Base-by-base conservation (phyloP, 2,888 invertebrate species). In the Ptycholaimellus sp. region DNA sequence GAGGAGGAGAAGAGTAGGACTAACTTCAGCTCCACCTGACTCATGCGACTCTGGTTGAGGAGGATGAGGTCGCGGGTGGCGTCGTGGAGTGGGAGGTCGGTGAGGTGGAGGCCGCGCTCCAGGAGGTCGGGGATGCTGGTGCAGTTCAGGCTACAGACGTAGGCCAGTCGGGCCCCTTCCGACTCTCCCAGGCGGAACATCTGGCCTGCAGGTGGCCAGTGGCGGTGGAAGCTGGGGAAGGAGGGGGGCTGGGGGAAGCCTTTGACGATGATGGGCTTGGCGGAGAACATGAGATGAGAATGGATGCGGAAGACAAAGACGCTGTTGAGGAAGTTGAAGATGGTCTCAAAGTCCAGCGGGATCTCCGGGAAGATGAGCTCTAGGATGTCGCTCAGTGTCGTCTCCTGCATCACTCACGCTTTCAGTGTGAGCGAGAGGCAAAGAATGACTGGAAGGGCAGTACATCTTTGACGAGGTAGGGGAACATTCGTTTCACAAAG, bases 21-120 rank as follows among this genome's bases (percentile, higher is more conserved):
- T 36, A 22, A 53, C 54, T 56, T 55, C 31, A 54, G 37, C 33
- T 54, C 55, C 6, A 53, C 49, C 38, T 54, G 53, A 35, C 49
- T 48, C 51, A 56, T 52, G 34, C 56, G 39, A 21, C 45, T 45
- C 38, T 56, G 56, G 35, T 56, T 55, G 25, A 55, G 44, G 52
- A 55, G 54, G 41, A 55, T 51, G 33, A 55, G 42, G 43, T 55
- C 55, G 16, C 55, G 43, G 13, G 56, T 56, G 14, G 48, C 51
- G 40, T 55, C 55, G 40, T 55, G 53, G 17, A 49, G 42, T 44
- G 51, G 50, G 40, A 52, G 51, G 41, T 55, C 56, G n/a, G 47
- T 47, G 18, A 55, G 40, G 42, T 46, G 50, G 3, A 55, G 44
- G 33, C 47, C 49, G 16, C 52, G 30, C 20, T 56, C 53, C 30